Evolutionary conservation across 1,140 invertebrate species (phyloP).

Genomic region (Lasioglossum albipes): DNA sequence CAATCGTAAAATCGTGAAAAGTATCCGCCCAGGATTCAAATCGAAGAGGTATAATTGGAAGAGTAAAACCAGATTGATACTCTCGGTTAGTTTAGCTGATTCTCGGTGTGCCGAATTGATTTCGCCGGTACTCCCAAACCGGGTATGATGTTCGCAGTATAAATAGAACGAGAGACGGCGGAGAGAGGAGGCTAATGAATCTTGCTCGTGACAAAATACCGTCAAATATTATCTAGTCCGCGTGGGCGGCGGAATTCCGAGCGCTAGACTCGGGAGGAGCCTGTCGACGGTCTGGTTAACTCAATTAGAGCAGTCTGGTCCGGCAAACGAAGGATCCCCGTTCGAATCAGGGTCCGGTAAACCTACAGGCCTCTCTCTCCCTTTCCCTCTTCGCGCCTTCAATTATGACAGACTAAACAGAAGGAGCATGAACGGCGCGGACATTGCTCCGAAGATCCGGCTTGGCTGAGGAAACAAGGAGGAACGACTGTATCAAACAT

Average conservation of each 20-base stretch:
- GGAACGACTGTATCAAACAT: too few relatives aligned
- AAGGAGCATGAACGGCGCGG: not conserved
- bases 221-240: constrained; percentile 1
- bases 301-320: constrained; percentile 9
- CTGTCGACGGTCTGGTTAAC: constrained; percentile 3
- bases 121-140: not conserved
- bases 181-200: not conserved
- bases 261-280: not conserved
- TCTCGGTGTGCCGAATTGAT: not conserved
- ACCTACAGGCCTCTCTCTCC: constrained; percentile 4
- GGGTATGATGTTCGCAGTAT: not conserved
- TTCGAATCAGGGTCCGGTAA: constrained; percentile 14
- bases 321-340: constrained; percentile 18
- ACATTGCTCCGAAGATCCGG: not conserved
- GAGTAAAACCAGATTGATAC: too few relatives aligned
- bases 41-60: too few relatives aligned
- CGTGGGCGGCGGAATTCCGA: not conserved
- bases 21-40: too few relatives aligned
- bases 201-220: constrained; percentile 3
- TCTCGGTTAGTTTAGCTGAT: not conserved
- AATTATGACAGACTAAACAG: constrained; percentile 4
- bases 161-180: not conserved
- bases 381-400: constrained; percentile 28
- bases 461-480: too few relatives aligned
- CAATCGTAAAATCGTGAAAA: too few relatives aligned